Evolutionary conservation across 2,888 invertebrate genomes (phyloP), one percentile per base, ranked within the genome.

Genomic region (Brenthis hecate): DNA sequence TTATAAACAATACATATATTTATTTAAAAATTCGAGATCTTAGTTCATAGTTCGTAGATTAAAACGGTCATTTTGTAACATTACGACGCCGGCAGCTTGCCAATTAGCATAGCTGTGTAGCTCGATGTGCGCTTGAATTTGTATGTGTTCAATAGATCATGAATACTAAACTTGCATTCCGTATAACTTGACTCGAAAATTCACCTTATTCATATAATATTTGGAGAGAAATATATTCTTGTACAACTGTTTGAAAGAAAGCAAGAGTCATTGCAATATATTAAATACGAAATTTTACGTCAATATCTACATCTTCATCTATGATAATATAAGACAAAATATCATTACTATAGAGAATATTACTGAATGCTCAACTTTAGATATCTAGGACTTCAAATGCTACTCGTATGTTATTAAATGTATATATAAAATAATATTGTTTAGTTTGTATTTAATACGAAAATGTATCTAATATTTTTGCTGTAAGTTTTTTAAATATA

Each of bases 41-140:
- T 69, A 65, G 48, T 47, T 48, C 36, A 14, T 47, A 65, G 61
- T 65, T 47, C 47, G 53, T 65, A 61, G 50, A 61, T 61, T 65
- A 61, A 69, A 65, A 69, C 56, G 50, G 61, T 65, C 61, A 65
- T 65, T 43, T 60, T 61, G 58, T 36, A 48, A 66, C 58, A 47
- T 58, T 58, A 66, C 47, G 51, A 54, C 50, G 64, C 64, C 64
- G 65, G 69, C 69, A 69, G 56, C 69, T 62, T 69, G 69, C 65
- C 65, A 69, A 69, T 69, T 65, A 69, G 53, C 65, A 65, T 65
- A 61, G 36, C 55, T 55, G 48, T 60, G 47, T 61, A 65, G 43
- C 65, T 56, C 56, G 54, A 60, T 62, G 51, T 69, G 28, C 60
- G 55, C 56, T 43, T 32, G 53, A 60, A 47, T 68, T 60, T 50